Evolutionary conservation across 30 jellyfish, hydroid and myxozoan genomes (phyloP).

Genomic region (Turritopsis dohrnii): DNA sequence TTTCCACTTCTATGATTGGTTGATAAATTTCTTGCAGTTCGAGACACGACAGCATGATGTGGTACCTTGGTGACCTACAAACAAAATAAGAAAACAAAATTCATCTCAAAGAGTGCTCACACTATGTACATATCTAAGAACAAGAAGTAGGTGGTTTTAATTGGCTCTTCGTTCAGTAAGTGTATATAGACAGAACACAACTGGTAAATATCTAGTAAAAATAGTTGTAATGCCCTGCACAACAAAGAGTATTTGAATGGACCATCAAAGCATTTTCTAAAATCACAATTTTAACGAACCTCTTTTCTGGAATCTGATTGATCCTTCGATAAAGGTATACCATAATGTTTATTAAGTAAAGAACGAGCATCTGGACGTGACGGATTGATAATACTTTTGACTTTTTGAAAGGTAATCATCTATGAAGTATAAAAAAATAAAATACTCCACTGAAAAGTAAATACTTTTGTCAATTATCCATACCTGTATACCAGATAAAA

Average conservation of each 20-base stretch:
- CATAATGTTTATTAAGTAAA: constrained; percentile 4
- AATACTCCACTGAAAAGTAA: neutral
- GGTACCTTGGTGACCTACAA: no score
- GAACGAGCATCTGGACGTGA: constrained; percentile 15
- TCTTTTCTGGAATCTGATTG: neutral
- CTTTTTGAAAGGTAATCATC: constrained; percentile 8
- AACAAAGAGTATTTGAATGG: neutral
- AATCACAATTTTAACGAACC: neutral
- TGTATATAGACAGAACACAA: no score
- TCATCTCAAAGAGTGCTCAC: no score
- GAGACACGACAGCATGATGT: no score
- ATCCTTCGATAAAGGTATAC: constrained; percentile 14
- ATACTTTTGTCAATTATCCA: neutral
- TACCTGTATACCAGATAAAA: no score
- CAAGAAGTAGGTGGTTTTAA: no score
- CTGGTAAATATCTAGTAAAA: no score
- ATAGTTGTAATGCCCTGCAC: neutral
- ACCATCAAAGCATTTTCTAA: neutral
- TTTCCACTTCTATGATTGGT: no score
- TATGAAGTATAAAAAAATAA: neutral
- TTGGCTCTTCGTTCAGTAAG: no score
- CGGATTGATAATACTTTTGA: constrained; percentile 23
- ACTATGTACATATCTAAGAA: no score
- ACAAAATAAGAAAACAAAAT: no score
- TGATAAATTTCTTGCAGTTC: no score